Evolutionary conservation across 2,113 vertebrate species (phyloP).

Genomic region (human (Homo sapiens)): DNA sequence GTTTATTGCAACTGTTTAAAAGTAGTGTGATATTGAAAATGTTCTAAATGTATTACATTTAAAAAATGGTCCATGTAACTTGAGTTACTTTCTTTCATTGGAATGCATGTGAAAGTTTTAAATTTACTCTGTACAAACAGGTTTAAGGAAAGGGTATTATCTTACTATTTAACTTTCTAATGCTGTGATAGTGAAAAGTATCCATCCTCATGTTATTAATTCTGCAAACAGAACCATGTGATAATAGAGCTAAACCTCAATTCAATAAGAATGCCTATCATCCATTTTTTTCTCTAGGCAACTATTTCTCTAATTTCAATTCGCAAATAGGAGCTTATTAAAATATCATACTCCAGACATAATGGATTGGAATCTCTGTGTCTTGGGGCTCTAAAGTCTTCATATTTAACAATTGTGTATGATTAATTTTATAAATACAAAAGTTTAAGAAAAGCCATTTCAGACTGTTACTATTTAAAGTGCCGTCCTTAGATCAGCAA

Average conservation of each 20-base stretch:
- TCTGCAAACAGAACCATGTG: not conserved
- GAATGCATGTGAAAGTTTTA: not conserved
- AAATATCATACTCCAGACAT: not conserved
- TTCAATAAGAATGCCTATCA: not conserved
- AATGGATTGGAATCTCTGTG: not conserved
- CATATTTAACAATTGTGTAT: not conserved
- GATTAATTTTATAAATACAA: not conserved
- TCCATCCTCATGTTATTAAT: not conserved
- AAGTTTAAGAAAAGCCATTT: not conserved
- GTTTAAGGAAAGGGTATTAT: not conserved
- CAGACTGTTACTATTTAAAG: not conserved
- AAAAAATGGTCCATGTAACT: not conserved
- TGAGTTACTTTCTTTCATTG: not conserved
- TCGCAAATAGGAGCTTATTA: not conserved
- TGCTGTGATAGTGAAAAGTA: not conserved
- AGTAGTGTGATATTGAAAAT: not conserved
- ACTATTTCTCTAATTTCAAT: not conserved
- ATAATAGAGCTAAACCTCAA: not conserved
- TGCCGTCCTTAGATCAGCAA: not conserved
- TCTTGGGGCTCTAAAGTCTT: not conserved
- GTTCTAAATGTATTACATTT: not conserved
- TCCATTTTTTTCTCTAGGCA: not conserved
- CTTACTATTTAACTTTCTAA: not conserved
- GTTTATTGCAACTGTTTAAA: not conserved
- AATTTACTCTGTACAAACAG: not conserved